A percentile compares a stretch with the other conserved stretches of the same genome.
Conservation (phyloP, 2,888 invertebrate genomes). For the Stictocephala bisonia region DNA sequence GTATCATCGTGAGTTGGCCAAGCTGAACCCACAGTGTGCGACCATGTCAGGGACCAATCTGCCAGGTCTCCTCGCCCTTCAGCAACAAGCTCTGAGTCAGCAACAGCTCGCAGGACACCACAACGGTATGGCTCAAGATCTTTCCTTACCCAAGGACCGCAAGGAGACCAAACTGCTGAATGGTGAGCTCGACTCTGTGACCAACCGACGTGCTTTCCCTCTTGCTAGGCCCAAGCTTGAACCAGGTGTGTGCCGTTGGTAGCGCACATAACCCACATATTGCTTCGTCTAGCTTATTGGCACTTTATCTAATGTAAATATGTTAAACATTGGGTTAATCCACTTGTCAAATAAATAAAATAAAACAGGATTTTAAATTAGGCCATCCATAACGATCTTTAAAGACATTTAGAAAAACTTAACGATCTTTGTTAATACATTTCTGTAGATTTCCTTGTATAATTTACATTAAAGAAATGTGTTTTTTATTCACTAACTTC, state of each 20-base stretch:
- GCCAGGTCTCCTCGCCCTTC: constrained; percentile 77
- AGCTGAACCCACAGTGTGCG: constrained; percentile 72
- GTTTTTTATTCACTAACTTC: too few relatives aligned
- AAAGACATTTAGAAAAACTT: too few relatives aligned
- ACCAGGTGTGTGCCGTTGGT: constrained; percentile 71
- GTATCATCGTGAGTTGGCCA: constrained; percentile 93
- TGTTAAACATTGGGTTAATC: too few relatives aligned
- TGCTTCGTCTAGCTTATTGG: too few relatives aligned
- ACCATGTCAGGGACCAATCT: constrained; percentile 67
- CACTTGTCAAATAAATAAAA: too few relatives aligned
- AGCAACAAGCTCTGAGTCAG: constrained; percentile 74
- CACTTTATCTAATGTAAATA: too few relatives aligned
- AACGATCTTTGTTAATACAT: too few relatives aligned
- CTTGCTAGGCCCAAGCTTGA: constrained; percentile 88
- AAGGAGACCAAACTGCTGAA: constrained; percentile 59
- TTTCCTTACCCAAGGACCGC: constrained; percentile 79
- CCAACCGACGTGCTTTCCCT: constrained; percentile 80
- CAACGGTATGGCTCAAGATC: constrained; percentile 74
- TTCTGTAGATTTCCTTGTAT: too few relatives aligned
- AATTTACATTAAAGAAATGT: too few relatives aligned
- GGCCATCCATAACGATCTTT: too few relatives aligned
- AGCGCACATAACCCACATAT: too few relatives aligned
- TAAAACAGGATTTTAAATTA: too few relatives aligned
- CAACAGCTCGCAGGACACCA: constrained; percentile 63
- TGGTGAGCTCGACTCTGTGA: constrained; percentile 56